phyloP scores from a whole-genome alignment of 2,797 vertebrate genomes.

The Molossus alvarezi region DNA sequence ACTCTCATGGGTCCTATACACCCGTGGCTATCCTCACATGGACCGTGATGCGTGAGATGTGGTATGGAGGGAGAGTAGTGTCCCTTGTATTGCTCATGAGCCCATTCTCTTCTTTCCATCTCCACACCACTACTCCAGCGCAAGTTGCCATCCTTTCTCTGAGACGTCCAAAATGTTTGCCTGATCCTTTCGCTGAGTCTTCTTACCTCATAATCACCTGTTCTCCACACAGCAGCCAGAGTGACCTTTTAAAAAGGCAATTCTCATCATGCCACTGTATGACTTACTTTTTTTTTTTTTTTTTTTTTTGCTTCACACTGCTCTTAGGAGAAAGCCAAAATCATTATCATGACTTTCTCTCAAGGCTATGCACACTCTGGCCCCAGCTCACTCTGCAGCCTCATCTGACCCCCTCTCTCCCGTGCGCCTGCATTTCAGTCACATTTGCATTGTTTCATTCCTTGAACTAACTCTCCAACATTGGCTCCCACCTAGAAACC shows the following conservation, averaged over 20 bases:
- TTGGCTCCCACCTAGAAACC: not conserved
- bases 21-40: not conserved
- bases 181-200: not conserved
- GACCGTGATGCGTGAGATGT: not conserved
- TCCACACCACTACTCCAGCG: not conserved
- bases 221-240: not conserved
- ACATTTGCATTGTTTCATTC: not conserved
- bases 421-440: not conserved
- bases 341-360: not conserved
- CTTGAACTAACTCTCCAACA: not conserved
- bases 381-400: not conserved
- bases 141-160: not conserved
- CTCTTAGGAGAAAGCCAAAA: conserved; percentile 42
- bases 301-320: not conserved
- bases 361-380: not conserved
- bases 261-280: conserved; percentile 18
- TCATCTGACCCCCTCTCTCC: not conserved
- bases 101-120: not conserved
- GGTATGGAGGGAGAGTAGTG: not conserved
- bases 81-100: not conserved
- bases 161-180: not conserved
- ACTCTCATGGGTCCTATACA: not conserved
- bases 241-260: conserved; percentile 1
- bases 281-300: not conserved
- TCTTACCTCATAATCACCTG: not conserved